Conservation (phyloP, 2,113 vertebrate species). For the Oostethus manadensis region DNA sequence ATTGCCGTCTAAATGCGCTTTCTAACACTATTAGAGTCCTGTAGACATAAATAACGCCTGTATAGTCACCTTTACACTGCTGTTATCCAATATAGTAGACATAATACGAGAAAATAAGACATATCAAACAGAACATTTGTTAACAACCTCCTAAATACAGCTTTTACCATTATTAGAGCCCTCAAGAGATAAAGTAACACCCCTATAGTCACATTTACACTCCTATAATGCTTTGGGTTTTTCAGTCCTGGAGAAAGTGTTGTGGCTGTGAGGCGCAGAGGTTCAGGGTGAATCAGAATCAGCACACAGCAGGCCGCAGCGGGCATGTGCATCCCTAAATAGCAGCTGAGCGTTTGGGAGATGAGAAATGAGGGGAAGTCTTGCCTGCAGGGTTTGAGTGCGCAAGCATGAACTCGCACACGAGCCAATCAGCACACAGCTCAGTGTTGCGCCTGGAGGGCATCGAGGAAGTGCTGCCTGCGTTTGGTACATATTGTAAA, state of each 20-base stretch:
- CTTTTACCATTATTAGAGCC: too few species aligned
- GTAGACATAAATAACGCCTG: too few species aligned
- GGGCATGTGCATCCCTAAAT: constrained; percentile 57
- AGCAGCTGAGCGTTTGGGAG: constrained; percentile 32
- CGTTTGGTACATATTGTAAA: constrained; percentile 14
- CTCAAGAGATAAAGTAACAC: too few species aligned
- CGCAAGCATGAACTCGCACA: constrained; percentile 40
- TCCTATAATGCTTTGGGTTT: too few species aligned
- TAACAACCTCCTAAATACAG: too few species aligned
- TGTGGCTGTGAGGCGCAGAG: constrained; percentile 11
- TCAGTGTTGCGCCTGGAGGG: constrained; percentile 17
- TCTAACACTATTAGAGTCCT: too few species aligned
- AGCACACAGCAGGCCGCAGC: constrained; percentile 47
- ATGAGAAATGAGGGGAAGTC: constrained; percentile 3
- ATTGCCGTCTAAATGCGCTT: too few species aligned
- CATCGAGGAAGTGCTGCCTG: not conserved
- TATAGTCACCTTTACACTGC: too few species aligned
- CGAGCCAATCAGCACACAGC: not conserved
- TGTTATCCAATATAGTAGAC: too few species aligned
- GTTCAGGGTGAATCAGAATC: constrained; percentile 43
- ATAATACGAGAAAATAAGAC: too few species aligned
- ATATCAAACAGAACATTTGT: too few species aligned
- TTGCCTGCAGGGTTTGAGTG: constrained; percentile 30
- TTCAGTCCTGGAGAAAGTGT: not conserved
- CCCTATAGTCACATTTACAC: too few species aligned